A percentile compares a stretch with the other conserved stretches of the same genome.
phyloP scores from a whole-genome alignment of 1,140 invertebrate genomes.

The Platorchestia sp. region DNA sequence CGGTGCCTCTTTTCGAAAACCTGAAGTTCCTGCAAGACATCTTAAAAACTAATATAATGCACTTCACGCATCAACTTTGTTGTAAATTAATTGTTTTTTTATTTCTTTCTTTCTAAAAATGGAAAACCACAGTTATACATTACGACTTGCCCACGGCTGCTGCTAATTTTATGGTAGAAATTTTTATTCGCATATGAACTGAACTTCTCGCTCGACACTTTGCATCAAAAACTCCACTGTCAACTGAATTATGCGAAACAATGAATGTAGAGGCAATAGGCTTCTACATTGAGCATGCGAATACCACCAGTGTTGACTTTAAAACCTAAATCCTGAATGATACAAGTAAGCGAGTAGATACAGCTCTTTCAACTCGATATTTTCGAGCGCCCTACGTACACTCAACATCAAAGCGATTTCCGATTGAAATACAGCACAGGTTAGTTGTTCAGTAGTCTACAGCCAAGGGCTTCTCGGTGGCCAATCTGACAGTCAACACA shows the following conservation, averaged over 20 bases:
- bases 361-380: neutral
- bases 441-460: neutral
- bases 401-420: neutral
- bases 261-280: no score
- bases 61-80: no score
- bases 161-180: no score
- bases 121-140: no score
- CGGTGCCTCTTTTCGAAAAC: neutral
- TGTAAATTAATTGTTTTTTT: no score
- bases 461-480: neutral
- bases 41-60: neutral
- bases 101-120: no score
- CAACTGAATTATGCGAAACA: neutral
- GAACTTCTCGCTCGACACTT: neutral
- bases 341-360: neutral
- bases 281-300: no score
- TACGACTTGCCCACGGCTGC: neutral
- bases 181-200: neutral
- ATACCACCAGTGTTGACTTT: neutral
- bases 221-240: neutral
- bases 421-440: neutral
- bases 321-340: neutral
- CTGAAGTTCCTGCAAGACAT: neutral
- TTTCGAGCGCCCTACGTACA: neutral
- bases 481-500: neutral